Evolutionary conservation across 2,888 invertebrate species (phyloP), one percentile per base, ranked within the genome.

Genomic region (Eumacrocentrus americanus): DNA sequence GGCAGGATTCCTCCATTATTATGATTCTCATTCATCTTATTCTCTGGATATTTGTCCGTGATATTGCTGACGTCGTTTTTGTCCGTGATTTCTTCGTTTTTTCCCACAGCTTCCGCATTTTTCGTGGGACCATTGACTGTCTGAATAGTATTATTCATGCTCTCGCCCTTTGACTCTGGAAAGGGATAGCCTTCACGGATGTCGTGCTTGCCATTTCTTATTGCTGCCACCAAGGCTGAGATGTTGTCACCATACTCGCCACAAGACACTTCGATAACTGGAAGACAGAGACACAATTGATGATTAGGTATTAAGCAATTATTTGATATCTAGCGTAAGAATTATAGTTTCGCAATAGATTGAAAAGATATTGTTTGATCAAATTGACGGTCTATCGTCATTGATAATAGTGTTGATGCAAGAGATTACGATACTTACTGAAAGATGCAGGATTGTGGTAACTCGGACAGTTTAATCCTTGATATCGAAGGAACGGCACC

Each of bases 361-460:
- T 9, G 2, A 51, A 7, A 14, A 38, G 38, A 47, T 37, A 35
- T 34, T 1, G 22, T 25, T 20, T 57, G 4, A 46, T 5, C 40
- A 9, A 22, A 5, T 38, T 38, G 7, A 6, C 4, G 14, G 18
- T 5, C 37, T 16, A 14, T 44, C 25, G 25, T 42, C 38, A 61
- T 18, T 29, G 35, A 35, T 23, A 38, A 5, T 9, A 50, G 25
- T 34, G 12, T 22, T 1, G n/a, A 44, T 6, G 6, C 22, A 5
- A 7, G 34, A 51, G 11, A n/a, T n/a, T n/a, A n/a, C n/a, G n/a
- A n/a, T 38, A 77, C 82, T 81, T 72, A 87, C 87, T 92, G 83
- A 94, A 97, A 54, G 96, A 96, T 4, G 97, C 96, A 0, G 97
- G 97, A 83, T 98, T 98, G 84, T 98, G 97, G 81, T 97, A 98